phyloP scores from a whole-genome alignment of 2,888 invertebrate genomes.

The Carcina quercana region DNA sequence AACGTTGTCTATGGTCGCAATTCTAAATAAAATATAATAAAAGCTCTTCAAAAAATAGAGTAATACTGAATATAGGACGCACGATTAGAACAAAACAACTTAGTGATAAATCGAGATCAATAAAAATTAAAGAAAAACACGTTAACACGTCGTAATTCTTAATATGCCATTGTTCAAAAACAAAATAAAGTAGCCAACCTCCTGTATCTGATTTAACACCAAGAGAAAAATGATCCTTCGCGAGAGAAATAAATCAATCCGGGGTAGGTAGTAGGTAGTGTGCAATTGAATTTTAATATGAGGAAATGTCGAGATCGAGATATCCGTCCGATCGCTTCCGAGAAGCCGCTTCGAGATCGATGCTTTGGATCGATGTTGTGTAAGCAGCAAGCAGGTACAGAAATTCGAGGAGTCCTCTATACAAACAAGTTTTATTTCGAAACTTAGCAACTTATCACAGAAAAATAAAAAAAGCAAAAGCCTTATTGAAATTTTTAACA shows the following conservation, averaged over 20 bases:
- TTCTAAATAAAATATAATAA: background rate
- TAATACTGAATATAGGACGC: too few relatives aligned
- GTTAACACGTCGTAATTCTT: conserved; percentile 17
- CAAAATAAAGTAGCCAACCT: conserved; percentile 13
- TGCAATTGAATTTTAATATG: conserved; percentile 33
- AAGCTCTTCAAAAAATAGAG: background rate
- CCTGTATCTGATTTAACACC: conserved; percentile 17
- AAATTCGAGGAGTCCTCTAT: conserved; percentile 7
- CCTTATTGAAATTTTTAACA: too few relatives aligned
- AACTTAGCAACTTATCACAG: too few relatives aligned
- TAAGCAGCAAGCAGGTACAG: conserved; percentile 26
- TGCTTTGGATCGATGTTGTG: too few relatives aligned
- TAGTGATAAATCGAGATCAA: too few relatives aligned
- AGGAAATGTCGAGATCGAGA: conserved; percentile 33
- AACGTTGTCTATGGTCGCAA: too few relatives aligned
- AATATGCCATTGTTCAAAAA: conserved; percentile 24
- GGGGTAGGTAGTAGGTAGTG: conserved; percentile 9
- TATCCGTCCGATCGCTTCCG: conserved; percentile 45
- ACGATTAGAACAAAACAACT: too few relatives aligned
- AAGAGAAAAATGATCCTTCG: conserved; percentile 24
- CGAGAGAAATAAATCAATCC: conserved; percentile 29
- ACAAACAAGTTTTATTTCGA: too few relatives aligned
- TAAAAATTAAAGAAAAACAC: conserved; percentile 11
- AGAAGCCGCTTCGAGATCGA: conserved; percentile 26
- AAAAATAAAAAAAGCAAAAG: too few relatives aligned